Base-by-base conservation (phyloP, 2,797 vertebrate genomes). In the Lacerta viridis region DNA sequence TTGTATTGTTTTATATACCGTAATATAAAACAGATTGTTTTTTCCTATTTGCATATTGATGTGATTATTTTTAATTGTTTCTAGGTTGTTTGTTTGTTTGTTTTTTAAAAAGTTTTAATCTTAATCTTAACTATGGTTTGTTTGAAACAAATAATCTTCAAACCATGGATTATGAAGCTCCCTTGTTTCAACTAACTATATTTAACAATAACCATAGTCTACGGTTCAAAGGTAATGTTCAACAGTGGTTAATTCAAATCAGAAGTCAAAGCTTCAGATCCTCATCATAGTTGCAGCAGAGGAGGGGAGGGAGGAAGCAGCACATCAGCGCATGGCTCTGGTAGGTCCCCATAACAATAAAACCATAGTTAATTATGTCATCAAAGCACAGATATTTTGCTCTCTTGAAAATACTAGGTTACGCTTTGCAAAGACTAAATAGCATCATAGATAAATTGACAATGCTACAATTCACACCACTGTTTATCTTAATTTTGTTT, bases 401-500 rank as follows among this genome's bases (percentile, higher is more conserved):
- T 33, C 18, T 33, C 8, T 41, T 72, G 82, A 86, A 80, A 83
- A 83, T 59, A 86, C 11, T 75, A 77, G 75, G 91, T 1, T 84
- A 66, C 1, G 1, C 23, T 29, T 94, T 93, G 90, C 61, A 80
- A 92, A 78, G 81, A 93, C 75, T 80, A 85, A 83, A 39, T 46
- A 72, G 5, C 81, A 87, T 15, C 89, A 5, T 85, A 5, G 13
- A 46, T 90, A 27, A 64, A 84, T 90, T 89, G 93, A 85, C 36
- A 91, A 50, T 17, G 18, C 27, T 29, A 79, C 17, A 41, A 55
- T 43, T 82, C 25, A 68, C 25, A 23, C 33, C 61, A 46, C 25
- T 46, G 61, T 76, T 61, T 83, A 25, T 55, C 59, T 27, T 86
- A 77, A 87, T 87, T 85, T 55, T 17, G 29, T 25, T 72, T 80